Evolutionary conservation across 2,113 vertebrate species (phyloP).

Genomic region (Erinaceus europaeus): DNA sequence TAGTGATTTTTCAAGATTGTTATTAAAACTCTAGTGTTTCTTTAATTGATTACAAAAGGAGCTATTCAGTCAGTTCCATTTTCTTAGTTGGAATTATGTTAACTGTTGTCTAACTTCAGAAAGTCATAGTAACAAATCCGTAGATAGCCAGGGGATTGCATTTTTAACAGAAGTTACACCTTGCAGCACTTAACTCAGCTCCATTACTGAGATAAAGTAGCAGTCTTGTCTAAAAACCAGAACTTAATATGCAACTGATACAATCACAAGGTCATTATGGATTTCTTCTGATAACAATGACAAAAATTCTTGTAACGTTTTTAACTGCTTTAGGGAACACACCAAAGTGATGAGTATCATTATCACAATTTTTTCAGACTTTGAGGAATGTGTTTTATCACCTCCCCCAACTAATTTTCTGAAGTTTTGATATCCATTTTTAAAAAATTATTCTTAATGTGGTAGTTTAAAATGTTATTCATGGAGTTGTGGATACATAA

Average conservation of each 20-base stretch:
- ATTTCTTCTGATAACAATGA: not conserved
- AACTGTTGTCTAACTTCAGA: not conserved
- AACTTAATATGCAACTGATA: not conserved
- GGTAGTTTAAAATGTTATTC: constrained; percentile 16
- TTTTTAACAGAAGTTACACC: not conserved
- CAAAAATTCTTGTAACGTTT: not conserved
- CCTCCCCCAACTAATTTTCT: constrained; percentile 41
- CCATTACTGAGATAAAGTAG: not conserved
- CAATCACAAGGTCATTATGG: not conserved
- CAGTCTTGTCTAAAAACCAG: not conserved
- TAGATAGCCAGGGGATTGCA: not conserved
- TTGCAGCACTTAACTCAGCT: not conserved
- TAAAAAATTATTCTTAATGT: constrained; percentile 31
- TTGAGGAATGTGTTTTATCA: constrained; percentile 35
- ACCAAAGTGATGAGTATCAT: not conserved
- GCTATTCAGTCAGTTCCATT: not conserved
- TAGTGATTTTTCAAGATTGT: constrained; percentile 12
- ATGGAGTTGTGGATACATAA: not conserved
- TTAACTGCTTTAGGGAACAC: not conserved
- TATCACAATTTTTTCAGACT: not conserved
- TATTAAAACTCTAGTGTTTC: not conserved
- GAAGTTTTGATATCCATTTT: constrained; percentile 15
- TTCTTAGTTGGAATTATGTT: not conserved
- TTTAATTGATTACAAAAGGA: not conserved
- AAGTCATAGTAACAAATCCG: not conserved